Percentiles rank a stretch among this genome's conserved stretches.
Evolutionary conservation across 92 coral and sea anemone genomes (phyloP).

Genomic region (Heliopora coerulea): DNA sequence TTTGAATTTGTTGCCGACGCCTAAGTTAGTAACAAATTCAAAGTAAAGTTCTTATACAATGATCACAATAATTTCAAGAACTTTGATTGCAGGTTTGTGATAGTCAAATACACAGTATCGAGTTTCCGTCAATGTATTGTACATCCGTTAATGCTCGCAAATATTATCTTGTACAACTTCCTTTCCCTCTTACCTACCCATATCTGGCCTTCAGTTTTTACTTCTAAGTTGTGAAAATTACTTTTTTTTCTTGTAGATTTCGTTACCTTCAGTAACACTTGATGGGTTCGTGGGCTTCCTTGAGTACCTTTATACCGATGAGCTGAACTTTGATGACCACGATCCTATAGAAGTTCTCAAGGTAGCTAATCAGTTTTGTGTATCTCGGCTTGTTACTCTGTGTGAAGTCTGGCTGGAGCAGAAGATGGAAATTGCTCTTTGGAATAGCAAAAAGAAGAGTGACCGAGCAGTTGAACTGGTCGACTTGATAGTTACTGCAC

Average conservation of each 20-base stretch:
- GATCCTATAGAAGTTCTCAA: slow-evolving; percentile 33
- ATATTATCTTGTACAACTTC: too few relatives aligned
- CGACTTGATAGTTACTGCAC: slow-evolving; percentile 18
- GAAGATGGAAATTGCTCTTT: slow-evolving; percentile 26
- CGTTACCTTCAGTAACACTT: slow-evolving; percentile 27
- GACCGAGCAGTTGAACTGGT: slow-evolving; percentile 15
- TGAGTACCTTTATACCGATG: slow-evolving; percentile 31
- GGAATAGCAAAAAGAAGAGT: slow-evolving; percentile 30
- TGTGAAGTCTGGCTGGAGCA: slow-evolving; percentile 36
- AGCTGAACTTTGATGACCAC: slow-evolving; percentile 23
- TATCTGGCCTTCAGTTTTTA: too few relatives aligned
- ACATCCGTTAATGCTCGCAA: too few relatives aligned
- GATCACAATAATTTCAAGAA: too few relatives aligned
- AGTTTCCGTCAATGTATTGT: too few relatives aligned
- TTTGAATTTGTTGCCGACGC: too few relatives aligned
- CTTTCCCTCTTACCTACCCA: too few relatives aligned
- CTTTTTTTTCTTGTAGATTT: slow-evolving; percentile 6
- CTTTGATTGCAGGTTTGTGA: too few relatives aligned
- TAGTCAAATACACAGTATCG: too few relatives aligned
- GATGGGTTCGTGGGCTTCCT: slow-evolving; percentile 36
- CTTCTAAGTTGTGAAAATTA: too few relatives aligned
- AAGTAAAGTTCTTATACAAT: too few relatives aligned
- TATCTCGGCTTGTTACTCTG: slow-evolving; percentile 22
- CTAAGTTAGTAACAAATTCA: too few relatives aligned
- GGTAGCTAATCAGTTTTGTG: slow-evolving; percentile 40